phyloP scores from a whole-genome alignment of 2,797 vertebrate species.

The Urocyon cinereoargenteus region DNA sequence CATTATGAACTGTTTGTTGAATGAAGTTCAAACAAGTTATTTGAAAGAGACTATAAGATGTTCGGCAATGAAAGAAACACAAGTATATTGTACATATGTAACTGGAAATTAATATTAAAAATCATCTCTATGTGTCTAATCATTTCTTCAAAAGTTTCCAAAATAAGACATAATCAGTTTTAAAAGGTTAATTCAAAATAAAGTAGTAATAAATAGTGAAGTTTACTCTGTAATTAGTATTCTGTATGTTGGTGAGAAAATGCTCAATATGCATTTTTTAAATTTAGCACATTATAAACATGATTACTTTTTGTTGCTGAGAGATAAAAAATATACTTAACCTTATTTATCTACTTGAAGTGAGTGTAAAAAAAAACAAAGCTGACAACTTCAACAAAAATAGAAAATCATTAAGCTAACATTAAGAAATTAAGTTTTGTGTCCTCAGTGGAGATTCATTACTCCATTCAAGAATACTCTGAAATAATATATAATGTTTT shows the following conservation, averaged over 20 bases:
- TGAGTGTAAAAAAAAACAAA: slow-evolving; percentile 35
- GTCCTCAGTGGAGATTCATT: slow-evolving; percentile 31
- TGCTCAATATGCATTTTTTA: slow-evolving; percentile 70
- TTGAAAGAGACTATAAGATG: neutral
- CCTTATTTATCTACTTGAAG: slow-evolving; percentile 61
- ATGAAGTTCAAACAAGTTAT: neutral
- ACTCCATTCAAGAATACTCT: neutral
- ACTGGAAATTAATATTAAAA: neutral
- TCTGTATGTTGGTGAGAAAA: slow-evolving; percentile 67
- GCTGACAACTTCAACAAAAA: slow-evolving; percentile 53
- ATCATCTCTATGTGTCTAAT: neutral
- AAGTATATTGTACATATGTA: neutral
- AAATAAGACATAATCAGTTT: slow-evolving; percentile 37
- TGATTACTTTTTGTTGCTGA: slow-evolving; percentile 51
- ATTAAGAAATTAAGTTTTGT: slow-evolving; percentile 34
- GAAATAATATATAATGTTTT: neutral
- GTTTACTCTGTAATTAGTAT: slow-evolving; percentile 61
- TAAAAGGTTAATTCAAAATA: slow-evolving; percentile 72
- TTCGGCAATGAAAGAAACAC: neutral
- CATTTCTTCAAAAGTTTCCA: neutral
- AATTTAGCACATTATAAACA: slow-evolving; percentile 73
- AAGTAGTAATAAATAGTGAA: slow-evolving; percentile 32
- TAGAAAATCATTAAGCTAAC: slow-evolving; percentile 35
- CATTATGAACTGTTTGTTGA: neutral
- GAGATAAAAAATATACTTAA: slow-evolving; percentile 78